Base-by-base conservation (phyloP, 2,113 vertebrate species). In the Pteropus alecto region DNA sequence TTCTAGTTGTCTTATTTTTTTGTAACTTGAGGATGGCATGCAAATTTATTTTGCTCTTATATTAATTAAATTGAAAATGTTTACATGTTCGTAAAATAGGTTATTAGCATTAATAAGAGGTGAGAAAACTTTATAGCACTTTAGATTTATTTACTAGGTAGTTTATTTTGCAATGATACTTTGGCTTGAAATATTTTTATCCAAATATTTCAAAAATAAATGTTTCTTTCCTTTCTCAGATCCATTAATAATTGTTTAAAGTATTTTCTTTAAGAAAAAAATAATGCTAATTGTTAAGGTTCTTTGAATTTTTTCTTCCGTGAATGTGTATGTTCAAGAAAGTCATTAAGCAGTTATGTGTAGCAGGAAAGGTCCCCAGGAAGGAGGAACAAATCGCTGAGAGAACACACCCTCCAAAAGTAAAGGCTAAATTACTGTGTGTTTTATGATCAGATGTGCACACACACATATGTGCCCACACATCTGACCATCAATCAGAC, bases 401-500 rank as follows among this genome's bases (percentile, higher is more conserved):
- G 73, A 86, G 60, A 98, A 93, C 41, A 13, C 87, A 35, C 87
- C 92, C 94, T 95, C 86, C 7, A 71, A 93, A 93, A 98, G 78
- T 97, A 97, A 98, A 97, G 91, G 95, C 78, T 95, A 70, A 97
- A 97, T 96, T 85, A 88, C 5, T 0, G 2, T 88, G 90, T 98
- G 94, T 97, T 98, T 98, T 98, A 98, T 95, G 94, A 86, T 97
- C 94, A 97, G 90, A 89, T 98, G 73, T 96, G 93, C 87, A 41
- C 2, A 0, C 33, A 96, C 87, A 76, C 82, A n/a, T 41, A 48
- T 93, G 78, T 93, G 33, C 0, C 4, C 38, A 71, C 81, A 88
- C 90, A 96, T 95, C 96, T 98, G 96, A 96, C 98, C 97, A 91
- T 98, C 98, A 97, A 97, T 98, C 98, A 98, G 90, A 93, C 98